Conservation (phyloP, 2,797 vertebrate genomes). For the Spinus olivaceus region DNA sequence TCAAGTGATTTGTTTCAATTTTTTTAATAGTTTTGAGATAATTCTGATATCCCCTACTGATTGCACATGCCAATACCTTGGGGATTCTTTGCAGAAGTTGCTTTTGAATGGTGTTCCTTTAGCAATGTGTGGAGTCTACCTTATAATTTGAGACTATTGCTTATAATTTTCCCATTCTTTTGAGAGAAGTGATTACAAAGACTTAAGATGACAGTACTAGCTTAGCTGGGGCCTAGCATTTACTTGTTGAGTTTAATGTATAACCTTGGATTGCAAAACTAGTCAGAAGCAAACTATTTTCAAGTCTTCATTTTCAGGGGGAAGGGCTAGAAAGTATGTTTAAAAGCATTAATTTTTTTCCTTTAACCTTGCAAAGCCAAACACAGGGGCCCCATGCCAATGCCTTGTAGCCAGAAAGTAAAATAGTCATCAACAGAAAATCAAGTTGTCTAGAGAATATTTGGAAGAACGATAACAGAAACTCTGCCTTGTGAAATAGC, state of each 20-base stretch:
- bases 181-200: not conserved
- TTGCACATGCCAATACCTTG: not conserved
- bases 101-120: not conserved
- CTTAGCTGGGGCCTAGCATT: not conserved
- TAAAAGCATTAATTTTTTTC: not conserved
- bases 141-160: not conserved
- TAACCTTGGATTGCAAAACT: not conserved
- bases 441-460: not conserved
- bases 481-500: not conserved
- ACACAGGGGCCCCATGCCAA: not conserved
- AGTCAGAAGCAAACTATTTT: not conserved
- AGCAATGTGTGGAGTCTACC: not conserved
- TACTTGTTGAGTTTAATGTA: not conserved
- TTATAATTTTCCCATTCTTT: not conserved
- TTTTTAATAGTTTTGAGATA: slow-evolving; percentile 14
- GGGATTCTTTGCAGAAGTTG: not conserved
- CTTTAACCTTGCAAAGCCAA: not conserved
- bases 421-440: not conserved
- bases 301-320: not conserved
- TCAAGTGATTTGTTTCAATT: slow-evolving; percentile 10
- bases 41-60: not conserved
- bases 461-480: not conserved
- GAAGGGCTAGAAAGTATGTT: not conserved
- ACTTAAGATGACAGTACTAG: not conserved
- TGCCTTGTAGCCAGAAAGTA: not conserved